Evolutionary conservation across 1,140 invertebrate species (phyloP).

Genomic region (Belonocnema kinseyi): DNA sequence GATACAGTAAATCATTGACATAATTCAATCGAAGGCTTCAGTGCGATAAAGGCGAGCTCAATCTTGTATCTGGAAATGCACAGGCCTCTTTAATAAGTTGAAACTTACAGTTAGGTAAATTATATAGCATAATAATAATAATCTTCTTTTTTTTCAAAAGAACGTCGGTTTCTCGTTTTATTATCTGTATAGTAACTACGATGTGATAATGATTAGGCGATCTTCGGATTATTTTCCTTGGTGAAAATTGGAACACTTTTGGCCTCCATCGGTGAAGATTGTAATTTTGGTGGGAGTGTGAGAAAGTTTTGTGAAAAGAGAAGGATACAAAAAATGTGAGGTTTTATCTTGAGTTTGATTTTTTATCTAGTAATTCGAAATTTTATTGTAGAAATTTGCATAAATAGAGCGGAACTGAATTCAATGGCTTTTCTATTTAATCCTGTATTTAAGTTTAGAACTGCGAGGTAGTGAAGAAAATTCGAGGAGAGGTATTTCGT

Average conservation of each 20-base stretch:
- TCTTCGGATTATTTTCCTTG: conserved; percentile 10
- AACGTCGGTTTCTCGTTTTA: conserved; percentile 6
- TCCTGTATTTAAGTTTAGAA: neutral
- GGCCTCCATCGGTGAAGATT: neutral
- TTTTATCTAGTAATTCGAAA: conserved; percentile 9
- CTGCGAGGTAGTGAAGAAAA: neutral
- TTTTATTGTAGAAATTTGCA: conserved; percentile 20
- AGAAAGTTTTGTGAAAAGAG: conserved; percentile 11
- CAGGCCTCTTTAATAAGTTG: conserved; percentile 18
- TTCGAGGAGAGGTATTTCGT: too few relatives aligned
- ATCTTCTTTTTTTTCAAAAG: conserved; percentile 11
- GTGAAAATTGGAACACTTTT: conserved; percentile 9
- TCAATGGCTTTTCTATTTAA: neutral
- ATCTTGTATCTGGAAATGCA: conserved; percentile 34
- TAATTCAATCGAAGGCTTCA: conserved; percentile 29
- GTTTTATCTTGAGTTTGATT: neutral
- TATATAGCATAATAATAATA: conserved; percentile 29
- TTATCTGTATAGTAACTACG: conserved; percentile 27
- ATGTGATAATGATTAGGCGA: conserved; percentile 26
- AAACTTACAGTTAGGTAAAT: conserved; percentile 29
- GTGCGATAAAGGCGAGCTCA: conserved; percentile 32
- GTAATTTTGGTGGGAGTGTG: neutral
- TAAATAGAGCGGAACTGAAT: conserved; percentile 16
- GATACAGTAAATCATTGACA: conserved; percentile 24
- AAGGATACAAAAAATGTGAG: neutral